phyloP scores from a whole-genome alignment of 2,888 invertebrate species.

The Agonopterix heracliana region DNA sequence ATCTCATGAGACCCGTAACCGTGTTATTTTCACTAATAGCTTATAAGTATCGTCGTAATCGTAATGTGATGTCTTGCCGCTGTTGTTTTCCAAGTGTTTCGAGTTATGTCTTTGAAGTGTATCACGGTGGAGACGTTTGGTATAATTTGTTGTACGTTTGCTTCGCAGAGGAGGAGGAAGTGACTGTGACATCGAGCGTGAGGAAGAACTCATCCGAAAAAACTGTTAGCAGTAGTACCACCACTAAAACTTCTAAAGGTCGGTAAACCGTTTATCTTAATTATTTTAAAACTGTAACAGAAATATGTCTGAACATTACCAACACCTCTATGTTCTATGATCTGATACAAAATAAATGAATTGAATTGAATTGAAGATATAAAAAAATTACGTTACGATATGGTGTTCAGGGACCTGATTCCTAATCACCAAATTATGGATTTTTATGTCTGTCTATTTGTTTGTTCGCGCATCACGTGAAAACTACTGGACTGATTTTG shows the following conservation, averaged over 20 bases:
- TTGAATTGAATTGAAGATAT: too few relatives aligned
- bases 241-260: constrained; percentile 79
- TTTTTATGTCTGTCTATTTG: too few relatives aligned
- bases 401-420: too few relatives aligned
- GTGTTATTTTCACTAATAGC: constrained; percentile 72
- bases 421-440: too few relatives aligned
- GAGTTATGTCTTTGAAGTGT: constrained; percentile 21
- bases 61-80: constrained; percentile 58
- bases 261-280: constrained; percentile 5
- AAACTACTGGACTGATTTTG: too few relatives aligned
- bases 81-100: constrained; percentile 55
- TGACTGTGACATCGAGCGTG: constrained; percentile 66
- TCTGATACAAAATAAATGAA: too few relatives aligned
- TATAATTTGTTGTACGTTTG: constrained; percentile 12
- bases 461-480: too few relatives aligned
- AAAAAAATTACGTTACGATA: too few relatives aligned
- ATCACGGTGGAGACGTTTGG: not conserved
- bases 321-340: not conserved
- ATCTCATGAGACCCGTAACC: constrained; percentile 60
- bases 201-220: constrained; percentile 71
- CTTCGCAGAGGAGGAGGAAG: constrained; percentile 64
- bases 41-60: constrained; percentile 50
- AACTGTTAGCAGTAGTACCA: constrained; percentile 76
- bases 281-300: too few relatives aligned
- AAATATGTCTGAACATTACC: too few relatives aligned